Base-by-base conservation (phyloP, 1,140 invertebrate species). In the Lithobius niger region DNA sequence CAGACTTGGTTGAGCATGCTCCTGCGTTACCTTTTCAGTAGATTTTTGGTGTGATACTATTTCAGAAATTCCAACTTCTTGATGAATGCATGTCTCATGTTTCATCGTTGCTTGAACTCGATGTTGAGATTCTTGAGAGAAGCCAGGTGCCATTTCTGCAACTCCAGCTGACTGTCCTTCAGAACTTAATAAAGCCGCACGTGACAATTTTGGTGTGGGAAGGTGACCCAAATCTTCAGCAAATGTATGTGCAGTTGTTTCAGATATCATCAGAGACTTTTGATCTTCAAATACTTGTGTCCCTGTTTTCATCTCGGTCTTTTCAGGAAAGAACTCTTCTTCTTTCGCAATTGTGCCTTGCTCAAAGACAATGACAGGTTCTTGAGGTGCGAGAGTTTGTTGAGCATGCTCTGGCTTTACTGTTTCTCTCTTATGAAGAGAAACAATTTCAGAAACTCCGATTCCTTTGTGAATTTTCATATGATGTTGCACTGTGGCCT, bases 281-380 rank as follows among this genome's bases (percentile, higher is more conserved):
- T 54, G 50, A 40, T 27, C 25, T 18, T 19, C 22, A 22, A 54
- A 16, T 27, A 16, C 4, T 52, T 26, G 15, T 27, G 3, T 49
- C 13, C 52, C 28, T 45, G n/a, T 53, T 16, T 15, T 49, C 10
- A 36, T 16, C 16, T 10, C 36, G 45, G n/a, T 19, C 24, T 26
- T 54, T 28, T 54, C 52, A 26, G 28, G 52, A 24, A 24, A 3
- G 44, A 54, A 15, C 4, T 24, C 28, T 16, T 43, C 52, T 51
- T 44, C 4, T 15, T 54, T 44, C 0, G 18, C 36, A 45, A 45
- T 19, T 13, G 24, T 28, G 44, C 44, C 22, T 54, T 54, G 71
- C 64, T 81, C 73, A 1, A 77, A 76, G 4, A 77, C 72, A 47
- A 77, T 70, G 25, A 80, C 65, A 31, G 79, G 70, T 61, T 82